These are phyloP conservation scores for Heterotilapia buettikoferi DNA, from an alignment of 2,113 vertebrate species.

Conservation along the genomic window DNA sequence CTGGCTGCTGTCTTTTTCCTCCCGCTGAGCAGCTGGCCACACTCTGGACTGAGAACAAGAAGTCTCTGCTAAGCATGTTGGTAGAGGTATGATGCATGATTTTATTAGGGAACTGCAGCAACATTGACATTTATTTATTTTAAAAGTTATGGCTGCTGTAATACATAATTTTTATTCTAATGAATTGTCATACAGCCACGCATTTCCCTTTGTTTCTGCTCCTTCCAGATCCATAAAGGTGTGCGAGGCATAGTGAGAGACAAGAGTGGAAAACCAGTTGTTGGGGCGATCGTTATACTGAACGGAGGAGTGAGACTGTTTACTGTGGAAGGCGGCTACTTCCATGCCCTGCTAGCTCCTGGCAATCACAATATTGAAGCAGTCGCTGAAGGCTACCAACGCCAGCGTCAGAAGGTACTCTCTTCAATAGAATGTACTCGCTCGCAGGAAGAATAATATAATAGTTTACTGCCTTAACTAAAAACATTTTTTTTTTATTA, in stretches of 20 bases:
- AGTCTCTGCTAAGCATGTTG: constrained; percentile 91
- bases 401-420: constrained; percentile 83
- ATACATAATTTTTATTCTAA: background rate
- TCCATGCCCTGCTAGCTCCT: constrained; percentile 86
- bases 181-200: background rate
- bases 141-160: background rate
- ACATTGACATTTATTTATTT: background rate
- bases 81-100: constrained; percentile 80
- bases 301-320: constrained; percentile 81
- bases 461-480: background rate
- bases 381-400: constrained; percentile 87
- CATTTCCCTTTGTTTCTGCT: background rate
- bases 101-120: background rate
- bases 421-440: background rate
- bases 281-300: constrained; percentile 83
- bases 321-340: constrained; percentile 84
- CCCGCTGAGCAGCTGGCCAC: constrained; percentile 77
- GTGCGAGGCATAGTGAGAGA: constrained; percentile 88
- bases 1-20: constrained; percentile 91
- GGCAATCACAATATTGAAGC: constrained; percentile 87
- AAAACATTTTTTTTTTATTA: no score
- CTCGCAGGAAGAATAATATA: background rate
- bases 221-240: constrained; percentile 88
- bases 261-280: constrained; percentile 84
- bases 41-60: constrained; percentile 91